Base-by-base conservation (phyloP, 2,888 invertebrate genomes). In the Hydrotaea cyrtoneurina region DNA sequence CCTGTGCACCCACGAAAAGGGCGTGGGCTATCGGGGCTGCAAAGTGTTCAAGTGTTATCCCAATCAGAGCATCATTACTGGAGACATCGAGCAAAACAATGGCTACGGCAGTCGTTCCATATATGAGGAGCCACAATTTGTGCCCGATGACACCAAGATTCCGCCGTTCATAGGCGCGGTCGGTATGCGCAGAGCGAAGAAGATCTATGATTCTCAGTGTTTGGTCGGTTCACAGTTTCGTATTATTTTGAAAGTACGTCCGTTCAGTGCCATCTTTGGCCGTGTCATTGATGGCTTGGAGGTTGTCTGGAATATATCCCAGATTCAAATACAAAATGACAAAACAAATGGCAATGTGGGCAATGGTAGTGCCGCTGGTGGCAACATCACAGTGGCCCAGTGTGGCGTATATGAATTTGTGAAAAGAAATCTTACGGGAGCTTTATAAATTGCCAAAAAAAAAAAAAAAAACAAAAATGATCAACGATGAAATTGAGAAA, bases 211-310 rank as follows among this genome's bases (percentile, higher is more conserved):
- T 91, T 96, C 95, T 88, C 93, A 95, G 88, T 96, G 96, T 72
- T 94, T 96, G 94, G 96, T 96, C n/a, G 96, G 96, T 26, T 96
- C 96, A 80, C 96, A 96, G 92, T 97, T 96, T 93, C 95, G 96
- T 86, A 95, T 96, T 86, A 96, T 96, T 88, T 93, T 96, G 89
- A 96, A 96, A 91, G 96, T 96, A 96, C 94, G 96, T 85, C 96
- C 96, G 59, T 96, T 96, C 92, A 96, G 96, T 5, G 96, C 95
- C 57, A 96, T 96, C 87, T 96, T 97, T 91, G 96, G 95, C 46
- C 95, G 95, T 92, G 96, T 97, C 15, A 94, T 96, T 87, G 96
- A 96, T 89, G 96, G 96, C 19, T 93, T 96, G 86, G 96, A 96
- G 89, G 93, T 96, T 88, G 95, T 96, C 83, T 96, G 96, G 91